Conservation (phyloP, 1,140 invertebrate genomes). For the Agrypnia vestita region DNA sequence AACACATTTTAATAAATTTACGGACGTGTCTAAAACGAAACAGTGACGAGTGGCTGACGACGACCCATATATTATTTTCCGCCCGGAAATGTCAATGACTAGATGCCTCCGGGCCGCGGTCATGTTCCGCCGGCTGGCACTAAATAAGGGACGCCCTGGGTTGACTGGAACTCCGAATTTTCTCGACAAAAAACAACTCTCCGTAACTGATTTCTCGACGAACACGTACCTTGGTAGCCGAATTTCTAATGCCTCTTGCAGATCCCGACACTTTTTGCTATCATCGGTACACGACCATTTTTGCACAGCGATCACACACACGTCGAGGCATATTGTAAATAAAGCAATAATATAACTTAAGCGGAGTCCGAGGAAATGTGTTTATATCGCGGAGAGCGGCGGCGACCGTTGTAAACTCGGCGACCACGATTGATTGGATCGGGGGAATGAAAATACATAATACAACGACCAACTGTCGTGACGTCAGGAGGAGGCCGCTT, state of each 20-base stretch:
- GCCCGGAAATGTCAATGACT: slow-evolving; percentile 32
- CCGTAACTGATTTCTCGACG: not conserved
- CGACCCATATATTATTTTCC: slow-evolving; percentile 30
- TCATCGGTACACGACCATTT: slow-evolving; percentile 10
- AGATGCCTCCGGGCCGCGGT: not conserved
- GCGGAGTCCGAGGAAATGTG: slow-evolving; percentile 14
- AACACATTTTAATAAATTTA: not conserved
- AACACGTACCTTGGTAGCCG: slow-evolving; percentile 12
- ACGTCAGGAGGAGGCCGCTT: slow-evolving; percentile 62
- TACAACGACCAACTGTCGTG: slow-evolving; percentile 57
- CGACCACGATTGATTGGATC: slow-evolving; percentile 39
- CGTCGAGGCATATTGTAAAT: slow-evolving; percentile 22
- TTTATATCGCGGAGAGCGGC: slow-evolving; percentile 10
- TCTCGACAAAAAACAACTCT: slow-evolving; percentile 1
- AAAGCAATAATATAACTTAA: slow-evolving; percentile 1
- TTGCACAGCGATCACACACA: not conserved
- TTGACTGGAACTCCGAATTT: not conserved
- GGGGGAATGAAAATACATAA: slow-evolving; percentile 44
- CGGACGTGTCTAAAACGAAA: slow-evolving; percentile 24
- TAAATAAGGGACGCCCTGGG: not conserved
- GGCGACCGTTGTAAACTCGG: not conserved
- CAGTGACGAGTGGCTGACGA: not conserved
- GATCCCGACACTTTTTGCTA: slow-evolving; percentile 16
- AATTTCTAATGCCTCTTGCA: slow-evolving; percentile 1
- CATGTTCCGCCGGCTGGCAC: not conserved